Base-by-base conservation (phyloP, 2,888 invertebrate species). In the Deroplatys truncata region DNA sequence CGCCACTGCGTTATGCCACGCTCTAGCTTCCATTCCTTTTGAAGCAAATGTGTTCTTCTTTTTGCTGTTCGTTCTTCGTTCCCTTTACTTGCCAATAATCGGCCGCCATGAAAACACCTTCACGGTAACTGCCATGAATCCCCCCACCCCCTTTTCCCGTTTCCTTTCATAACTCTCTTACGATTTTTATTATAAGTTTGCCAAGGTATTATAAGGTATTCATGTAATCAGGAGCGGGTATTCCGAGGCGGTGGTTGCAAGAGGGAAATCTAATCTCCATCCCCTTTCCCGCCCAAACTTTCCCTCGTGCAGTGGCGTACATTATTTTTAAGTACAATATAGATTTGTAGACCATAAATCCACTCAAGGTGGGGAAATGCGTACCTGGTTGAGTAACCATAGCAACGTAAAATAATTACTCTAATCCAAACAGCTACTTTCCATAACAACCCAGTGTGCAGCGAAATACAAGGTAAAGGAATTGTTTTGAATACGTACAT, bases 181-280 rank as follows among this genome's bases (percentile, higher is more conserved):
- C 82, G 87, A 86, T 89, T 89, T 86, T 86, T 85, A 89, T 89
- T 89, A 89, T 43, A 84, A 56, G 82, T 85, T 84, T 86, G 82
- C 82, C 82, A 49, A 86, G 85, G 86, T 89, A 86, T 89, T 85
- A 89, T 90, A 90, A 88, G 90, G 88, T 90, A 90, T 90, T 90
- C 90, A 90, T 88, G 88, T 90, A 90, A 90, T 90, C 90, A 88
- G 90, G 83, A 86, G 88, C 82, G 85, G 90, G 86, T 90, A 88
- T 90, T 85, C 90, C 31, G 84, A 87, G 56, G 35, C 87, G 87
- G 87, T 82, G 83, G 87, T 83, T 35, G 87, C 15, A 87, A 87
- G 25, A 83, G 43, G 87, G 83, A 83, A 87, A 87, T 87, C 87
- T 87, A 87, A 87, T 87, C 87, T 87, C 83, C 87, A 35, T 31